These are phyloP conservation scores for Sebastes aleutianus DNA, from an alignment of 2,797 vertebrate species.

Conservation along the genomic window DNA sequence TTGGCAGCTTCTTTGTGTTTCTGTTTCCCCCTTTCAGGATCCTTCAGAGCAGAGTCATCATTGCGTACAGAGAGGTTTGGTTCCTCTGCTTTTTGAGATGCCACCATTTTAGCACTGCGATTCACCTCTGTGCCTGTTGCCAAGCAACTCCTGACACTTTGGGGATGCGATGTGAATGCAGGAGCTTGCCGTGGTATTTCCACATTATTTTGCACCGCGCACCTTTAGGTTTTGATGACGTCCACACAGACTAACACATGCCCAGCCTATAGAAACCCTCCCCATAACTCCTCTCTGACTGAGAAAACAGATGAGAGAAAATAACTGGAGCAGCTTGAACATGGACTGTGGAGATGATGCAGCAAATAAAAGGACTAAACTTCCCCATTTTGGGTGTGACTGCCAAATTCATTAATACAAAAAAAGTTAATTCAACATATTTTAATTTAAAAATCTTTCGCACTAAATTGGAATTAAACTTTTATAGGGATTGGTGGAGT, in stretches of 20 bases:
- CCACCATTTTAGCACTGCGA: constrained; percentile 56
- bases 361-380: not conserved
- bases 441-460: not conserved
- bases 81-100: constrained; percentile 39
- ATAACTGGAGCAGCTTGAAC: not conserved
- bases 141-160: constrained; percentile 73
- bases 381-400: not conserved
- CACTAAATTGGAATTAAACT: not conserved
- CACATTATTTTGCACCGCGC: not conserved
- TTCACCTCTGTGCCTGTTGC: constrained; percentile 72
- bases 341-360: not conserved
- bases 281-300: not conserved
- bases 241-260: not conserved
- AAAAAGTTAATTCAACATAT: not conserved
- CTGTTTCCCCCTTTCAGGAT: not conserved
- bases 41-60: constrained; percentile 11
- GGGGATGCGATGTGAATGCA: constrained; percentile 41
- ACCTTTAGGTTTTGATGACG: constrained; percentile 8
- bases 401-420: not conserved
- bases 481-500: not conserved
- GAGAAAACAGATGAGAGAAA: not conserved
- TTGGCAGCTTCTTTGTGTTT: not conserved
- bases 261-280: not conserved
- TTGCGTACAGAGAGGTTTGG: not conserved
- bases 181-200: constrained; percentile 14